A percentile compares a stretch with the other conserved stretches of the same genome.
phyloP scores from a whole-genome alignment of 2,113 vertebrate species.

The Felis catus region F.catus_Fca126_mat1.0 CM031419.1:37776001-37776500 shows the following conservation, averaged over 20 bases:
- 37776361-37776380: no score
- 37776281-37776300: no score
- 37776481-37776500: not conserved
- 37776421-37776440: no score
- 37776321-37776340: no score
- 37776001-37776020: not conserved
- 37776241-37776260: not conserved
- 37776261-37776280: no score
- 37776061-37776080: not conserved
- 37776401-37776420: no score
- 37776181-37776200: not conserved
- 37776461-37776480: not conserved
- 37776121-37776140: not conserved
- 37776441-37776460: not conserved
- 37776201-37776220: not conserved
- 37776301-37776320: no score
- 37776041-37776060: not conserved
- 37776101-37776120: not conserved
- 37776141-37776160: not conserved
- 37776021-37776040: not conserved
- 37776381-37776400: no score
- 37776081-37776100: not conserved
- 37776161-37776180: not conserved
- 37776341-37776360: no score
- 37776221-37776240: not conserved